Evolutionary conservation across 2,113 vertebrate species (phyloP), one percentile per base, ranked within the genome.

Genomic region (human): DNA sequence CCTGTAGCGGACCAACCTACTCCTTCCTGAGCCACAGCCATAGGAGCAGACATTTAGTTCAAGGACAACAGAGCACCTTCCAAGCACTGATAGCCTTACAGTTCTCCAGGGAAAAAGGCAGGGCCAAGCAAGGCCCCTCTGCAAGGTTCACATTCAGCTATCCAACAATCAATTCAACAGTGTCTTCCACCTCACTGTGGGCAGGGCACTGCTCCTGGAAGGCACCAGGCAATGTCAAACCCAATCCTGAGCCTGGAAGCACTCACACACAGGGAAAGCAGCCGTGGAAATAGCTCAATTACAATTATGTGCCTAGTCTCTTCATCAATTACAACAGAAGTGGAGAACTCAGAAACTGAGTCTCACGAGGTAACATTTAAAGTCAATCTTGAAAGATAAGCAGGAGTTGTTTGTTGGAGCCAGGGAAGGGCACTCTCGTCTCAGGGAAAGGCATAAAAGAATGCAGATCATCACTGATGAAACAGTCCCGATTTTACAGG

Each of bases 251-350:
- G 43, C 32, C 72, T 76, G 8, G 35, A 72, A 68, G 43, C 64
- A 13, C 2, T 14, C 43, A 27, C 8, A 20, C 38, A 38, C 18
- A 48, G 16, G 30, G 30, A 30, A 18, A 4, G 48, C 20, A 35
- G 6, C 7, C 2, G 0, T 20, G 13, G 20, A 18, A 48, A 73
- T 1, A 48, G n/a, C 48, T 23, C 57, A 43, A 55, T 18, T 20
- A 11, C 13, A 90, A 9, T 23, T 52, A 22, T 4, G 66, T 22
- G 72, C 25, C 38, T 38, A 1, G 13, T 93, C 5, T 85, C 32
- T 81, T 73, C 59, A 50, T 25, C 89, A 82, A 80, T 83, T 18
- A 68, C 10, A 32, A 17, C 35, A 68, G 38, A 97, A 35, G 20
- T 2, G 1, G 18, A 95, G 25, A 81, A 35, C 45, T 80, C 45